Percentiles rank a stretch among this genome's conserved stretches.
phyloP scores from a whole-genome alignment of 2,888 invertebrate species.

The Lomographa bimaculata region DNA sequence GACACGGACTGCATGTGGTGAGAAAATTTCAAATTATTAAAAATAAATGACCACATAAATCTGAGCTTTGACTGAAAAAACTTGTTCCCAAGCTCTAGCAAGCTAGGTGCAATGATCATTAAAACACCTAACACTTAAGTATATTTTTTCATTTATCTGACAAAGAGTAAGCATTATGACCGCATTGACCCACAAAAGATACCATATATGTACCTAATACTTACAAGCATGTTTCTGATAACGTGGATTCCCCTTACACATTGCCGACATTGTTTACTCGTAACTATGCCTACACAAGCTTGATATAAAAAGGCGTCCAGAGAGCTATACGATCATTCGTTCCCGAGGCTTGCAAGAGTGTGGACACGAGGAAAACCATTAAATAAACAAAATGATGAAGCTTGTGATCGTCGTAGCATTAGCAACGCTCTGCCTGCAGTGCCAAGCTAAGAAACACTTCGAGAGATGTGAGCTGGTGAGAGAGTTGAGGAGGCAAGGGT shows the following conservation, averaged over 20 bases:
- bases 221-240: constrained; percentile 10
- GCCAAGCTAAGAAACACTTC: constrained; percentile 41
- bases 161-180: too few species aligned
- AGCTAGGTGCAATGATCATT: too few species aligned
- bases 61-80: too few species aligned
- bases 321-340: constrained; percentile 5
- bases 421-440: constrained; percentile 24
- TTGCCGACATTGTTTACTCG: constrained; percentile 7
- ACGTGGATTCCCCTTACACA: constrained; percentile 24
- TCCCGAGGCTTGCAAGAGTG: background rate
- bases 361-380: background rate
- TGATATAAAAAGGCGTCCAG: constrained; percentile 24
- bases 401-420: constrained; percentile 22
- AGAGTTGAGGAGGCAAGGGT: constrained; percentile 48
- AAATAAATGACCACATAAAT: too few species aligned
- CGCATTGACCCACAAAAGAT: constrained; percentile 6
- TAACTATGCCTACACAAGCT: background rate
- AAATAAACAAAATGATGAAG: constrained; percentile 34
- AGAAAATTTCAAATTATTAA: too few species aligned
- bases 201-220: constrained; percentile 1
- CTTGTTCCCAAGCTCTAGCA: too few species aligned
- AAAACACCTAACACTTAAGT: too few species aligned
- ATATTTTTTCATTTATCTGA: too few species aligned
- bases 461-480: constrained; percentile 48
- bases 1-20: too few species aligned